Evolutionary conservation across 2,797 vertebrate species (phyloP).

Genomic region (Rhabdomys pumilio): DNA sequence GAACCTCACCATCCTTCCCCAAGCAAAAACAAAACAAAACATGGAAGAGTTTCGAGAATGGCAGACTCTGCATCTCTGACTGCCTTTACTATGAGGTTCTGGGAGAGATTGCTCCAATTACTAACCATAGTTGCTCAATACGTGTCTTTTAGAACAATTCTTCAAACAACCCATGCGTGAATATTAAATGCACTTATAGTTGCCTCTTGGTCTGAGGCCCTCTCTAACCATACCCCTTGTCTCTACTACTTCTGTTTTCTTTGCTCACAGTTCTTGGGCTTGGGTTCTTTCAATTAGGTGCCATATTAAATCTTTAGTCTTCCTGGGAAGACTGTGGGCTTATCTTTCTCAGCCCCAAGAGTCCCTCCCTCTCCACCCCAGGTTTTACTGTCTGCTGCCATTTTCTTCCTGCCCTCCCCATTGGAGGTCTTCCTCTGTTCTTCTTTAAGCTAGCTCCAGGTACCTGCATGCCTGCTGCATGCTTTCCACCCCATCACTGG

Average conservation of each 20-base stretch:
- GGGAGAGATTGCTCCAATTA: background rate
- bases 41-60: constrained; percentile 3
- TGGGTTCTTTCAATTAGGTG: constrained; percentile 12
- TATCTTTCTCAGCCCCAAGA: background rate
- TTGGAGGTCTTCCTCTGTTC: background rate
- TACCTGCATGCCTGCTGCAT: background rate
- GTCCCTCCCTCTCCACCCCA: fast-evolving
- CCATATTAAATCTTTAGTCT: background rate
- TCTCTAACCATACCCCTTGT: background rate
- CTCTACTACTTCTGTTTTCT: background rate
- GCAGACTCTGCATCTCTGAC: background rate
- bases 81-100: constrained; percentile 15
- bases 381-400: background rate
- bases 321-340: background rate
- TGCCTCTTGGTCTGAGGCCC: background rate
- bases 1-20: background rate
- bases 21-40: background rate
- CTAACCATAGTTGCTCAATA: background rate
- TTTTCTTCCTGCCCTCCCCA: background rate
- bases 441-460: fast-evolving
- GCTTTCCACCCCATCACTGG: fast-evolving
- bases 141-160: background rate
- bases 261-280: background rate
- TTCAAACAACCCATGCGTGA: background rate
- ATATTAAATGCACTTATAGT: background rate